Evolutionary conservation across 1,140 invertebrate species (phyloP).

Genomic region (Tribolium madens): DNA sequence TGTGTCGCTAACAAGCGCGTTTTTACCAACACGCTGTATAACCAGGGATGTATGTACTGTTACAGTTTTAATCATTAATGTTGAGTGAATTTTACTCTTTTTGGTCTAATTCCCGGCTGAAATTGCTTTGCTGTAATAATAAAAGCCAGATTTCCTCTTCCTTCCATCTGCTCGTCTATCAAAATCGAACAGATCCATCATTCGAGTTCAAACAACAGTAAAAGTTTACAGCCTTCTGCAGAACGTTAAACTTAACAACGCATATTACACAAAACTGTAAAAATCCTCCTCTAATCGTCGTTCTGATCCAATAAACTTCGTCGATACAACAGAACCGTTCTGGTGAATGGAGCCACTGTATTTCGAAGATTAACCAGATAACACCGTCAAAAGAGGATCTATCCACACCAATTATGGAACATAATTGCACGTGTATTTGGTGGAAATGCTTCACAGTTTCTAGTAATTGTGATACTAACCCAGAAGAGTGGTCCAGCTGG

Average conservation of each 20-base stretch:
- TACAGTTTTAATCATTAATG: neutral
- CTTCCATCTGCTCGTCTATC: constrained; percentile 11
- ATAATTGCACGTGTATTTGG: neutral
- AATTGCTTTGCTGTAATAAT: neutral
- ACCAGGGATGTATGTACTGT: neutral
- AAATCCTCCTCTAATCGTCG: constrained; percentile 12
- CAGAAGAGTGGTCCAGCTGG: neutral
- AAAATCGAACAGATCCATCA: constrained; percentile 21
- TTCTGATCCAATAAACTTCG: constrained; percentile 7
- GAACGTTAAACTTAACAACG: constrained; percentile 5
- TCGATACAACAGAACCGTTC: constrained; percentile 4
- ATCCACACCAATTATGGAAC: neutral
- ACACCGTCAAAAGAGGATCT: neutral
- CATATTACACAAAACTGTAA: constrained; percentile 27
- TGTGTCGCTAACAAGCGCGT: neutral
- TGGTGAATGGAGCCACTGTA: neutral
- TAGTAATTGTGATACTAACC: neutral
- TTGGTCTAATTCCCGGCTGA: neutral
- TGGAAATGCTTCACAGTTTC: neutral
- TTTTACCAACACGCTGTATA: neutral
- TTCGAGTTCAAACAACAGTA: constrained; percentile 23
- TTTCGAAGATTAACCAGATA: neutral
- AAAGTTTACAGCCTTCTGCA: constrained; percentile 20
- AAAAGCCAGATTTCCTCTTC: constrained; percentile 13
- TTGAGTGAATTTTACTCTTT: neutral